Evolutionary conservation across 1,140 invertebrate species (phyloP).

Genomic region (Brachionus koreanus): DNA sequence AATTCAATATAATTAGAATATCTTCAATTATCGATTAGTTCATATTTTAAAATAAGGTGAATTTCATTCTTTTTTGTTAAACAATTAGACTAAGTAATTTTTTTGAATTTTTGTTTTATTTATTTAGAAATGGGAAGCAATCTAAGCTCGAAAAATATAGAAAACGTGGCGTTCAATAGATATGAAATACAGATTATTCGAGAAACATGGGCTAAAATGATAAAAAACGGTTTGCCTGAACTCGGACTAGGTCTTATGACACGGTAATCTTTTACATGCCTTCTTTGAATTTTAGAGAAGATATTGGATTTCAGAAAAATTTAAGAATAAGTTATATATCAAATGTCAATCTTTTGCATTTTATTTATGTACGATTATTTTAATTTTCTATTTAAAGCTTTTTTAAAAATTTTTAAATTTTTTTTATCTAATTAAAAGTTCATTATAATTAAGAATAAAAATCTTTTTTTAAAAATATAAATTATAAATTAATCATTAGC

Average conservation of each 20-base stretch:
- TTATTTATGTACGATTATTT: too few species aligned
- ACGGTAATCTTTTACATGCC: background rate
- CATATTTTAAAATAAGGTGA: background rate
- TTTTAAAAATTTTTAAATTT: too few species aligned
- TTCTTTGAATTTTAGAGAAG: background rate
- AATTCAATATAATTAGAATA: background rate
- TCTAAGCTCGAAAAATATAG: background rate
- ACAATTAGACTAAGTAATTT: background rate
- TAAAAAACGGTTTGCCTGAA: slow-evolving; percentile 2
- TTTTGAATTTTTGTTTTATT: background rate
- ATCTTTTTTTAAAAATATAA: too few species aligned
- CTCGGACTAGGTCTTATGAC: slow-evolving; percentile 30
- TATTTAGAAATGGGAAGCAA: slow-evolving; percentile 14
- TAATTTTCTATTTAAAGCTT: too few species aligned
- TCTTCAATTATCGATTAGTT: background rate
- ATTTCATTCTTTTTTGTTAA: background rate
- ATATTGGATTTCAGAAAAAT: too few species aligned
- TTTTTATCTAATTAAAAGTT: too few species aligned
- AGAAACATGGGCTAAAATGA: background rate
- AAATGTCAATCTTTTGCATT: too few species aligned
- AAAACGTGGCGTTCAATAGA: slow-evolving; percentile 17
- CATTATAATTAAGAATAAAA: too few species aligned
- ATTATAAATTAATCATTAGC: too few species aligned
- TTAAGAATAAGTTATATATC: too few species aligned
- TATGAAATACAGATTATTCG: slow-evolving; percentile 9